Percentiles rank a stretch among this genome's conserved stretches.
These are phyloP conservation scores for Psilopogon haemacephalus DNA, from an alignment of 2,113 vertebrate genomes.

Conservation along the genomic window DNA sequence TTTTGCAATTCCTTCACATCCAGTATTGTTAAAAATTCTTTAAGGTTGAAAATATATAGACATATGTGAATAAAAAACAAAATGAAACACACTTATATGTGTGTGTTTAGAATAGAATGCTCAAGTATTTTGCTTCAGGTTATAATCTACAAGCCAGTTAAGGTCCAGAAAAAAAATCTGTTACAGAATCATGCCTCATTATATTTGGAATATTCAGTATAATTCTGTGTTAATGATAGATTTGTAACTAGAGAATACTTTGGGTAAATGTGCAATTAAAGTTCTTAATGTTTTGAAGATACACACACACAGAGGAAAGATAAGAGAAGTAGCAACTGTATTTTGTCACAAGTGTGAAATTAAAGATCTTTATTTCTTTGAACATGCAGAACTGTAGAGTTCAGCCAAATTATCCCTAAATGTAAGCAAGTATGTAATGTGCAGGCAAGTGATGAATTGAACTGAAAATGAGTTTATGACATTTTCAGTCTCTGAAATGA, in stretches of 20 bases:
- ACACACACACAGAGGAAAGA: fast-evolving
- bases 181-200: not conserved
- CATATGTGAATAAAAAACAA: not conserved
- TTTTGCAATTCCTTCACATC: not conserved
- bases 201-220: not conserved
- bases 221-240: not conserved
- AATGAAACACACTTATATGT: not conserved
- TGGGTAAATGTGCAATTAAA: not conserved
- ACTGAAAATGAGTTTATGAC: not conserved
- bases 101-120: not conserved
- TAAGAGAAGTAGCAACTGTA: not conserved
- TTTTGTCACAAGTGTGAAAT: not conserved
- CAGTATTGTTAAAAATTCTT: not conserved
- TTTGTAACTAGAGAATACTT: not conserved
- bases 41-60: not conserved
- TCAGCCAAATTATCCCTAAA: not conserved
- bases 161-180: not conserved
- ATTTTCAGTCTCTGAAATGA: not conserved
- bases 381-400: not conserved
- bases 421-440: not conserved
- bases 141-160: not conserved
- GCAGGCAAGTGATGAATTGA: not conserved
- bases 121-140: not conserved
- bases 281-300: not conserved
- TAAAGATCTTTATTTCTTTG: not conserved